A percentile compares a stretch with the other conserved stretches of the same genome.
Evolutionary conservation across 2,888 invertebrate genomes (phyloP).

Genomic region (Chymomyza amoena): DNA sequence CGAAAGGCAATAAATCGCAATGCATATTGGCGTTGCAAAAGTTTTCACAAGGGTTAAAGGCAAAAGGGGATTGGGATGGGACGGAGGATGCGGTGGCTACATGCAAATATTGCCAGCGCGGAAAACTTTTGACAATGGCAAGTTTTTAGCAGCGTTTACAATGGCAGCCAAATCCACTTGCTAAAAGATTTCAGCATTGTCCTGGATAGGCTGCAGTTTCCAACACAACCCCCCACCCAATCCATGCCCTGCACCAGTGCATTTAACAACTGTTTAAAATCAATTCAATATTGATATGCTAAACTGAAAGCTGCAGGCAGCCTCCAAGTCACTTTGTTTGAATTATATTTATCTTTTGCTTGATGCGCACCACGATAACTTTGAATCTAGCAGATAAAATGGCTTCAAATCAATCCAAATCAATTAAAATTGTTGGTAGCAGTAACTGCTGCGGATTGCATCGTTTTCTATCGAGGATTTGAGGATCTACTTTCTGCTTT

Average conservation of each 20-base stretch:
- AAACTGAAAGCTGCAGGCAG: slow-evolving; percentile 10
- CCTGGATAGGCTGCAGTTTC: neutral
- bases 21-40: slow-evolving; percentile 21
- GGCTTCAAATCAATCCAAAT: slow-evolving; percentile 3
- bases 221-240: no score
- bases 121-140: slow-evolving; percentile 54
- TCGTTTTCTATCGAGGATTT: no score
- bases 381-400: neutral
- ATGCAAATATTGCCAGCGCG: slow-evolving; percentile 58
- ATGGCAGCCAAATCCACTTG: slow-evolving; percentile 4
- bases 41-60: slow-evolving; percentile 26
- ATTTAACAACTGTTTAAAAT: slow-evolving; percentile 66
- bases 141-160: slow-evolving; percentile 18
- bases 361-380: neutral
- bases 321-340: slow-evolving; percentile 23
- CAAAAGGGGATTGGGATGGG: slow-evolving; percentile 15
- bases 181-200: neutral
- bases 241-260: slow-evolving; percentile 15
- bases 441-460: neutral
- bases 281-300: slow-evolving; percentile 65
- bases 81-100: slow-evolving; percentile 31
- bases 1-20: slow-evolving; percentile 16
- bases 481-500: no score
- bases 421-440: neutral
- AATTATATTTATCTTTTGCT: slow-evolving; percentile 16